Evolutionary conservation across 2,797 vertebrate genomes (phyloP), one percentile per base, ranked within the genome.

Genomic region (Meriones psammophilus): DNA sequence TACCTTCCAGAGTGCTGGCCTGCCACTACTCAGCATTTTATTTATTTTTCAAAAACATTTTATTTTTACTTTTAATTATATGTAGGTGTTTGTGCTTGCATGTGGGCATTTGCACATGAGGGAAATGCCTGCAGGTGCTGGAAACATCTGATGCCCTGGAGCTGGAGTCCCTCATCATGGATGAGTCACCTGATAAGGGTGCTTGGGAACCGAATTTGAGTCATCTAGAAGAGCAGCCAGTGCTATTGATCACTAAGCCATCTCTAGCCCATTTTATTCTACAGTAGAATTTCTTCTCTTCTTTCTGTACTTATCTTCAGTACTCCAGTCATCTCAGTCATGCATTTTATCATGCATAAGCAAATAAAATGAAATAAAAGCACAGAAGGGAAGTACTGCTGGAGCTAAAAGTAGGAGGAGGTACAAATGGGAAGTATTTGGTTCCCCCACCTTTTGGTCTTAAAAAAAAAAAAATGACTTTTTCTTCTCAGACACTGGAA

Each of bases 301-400:
- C 76, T 81, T 46, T 93, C 89, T 86, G 8, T 3, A 79, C 28
- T 94, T 79, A 8, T 8, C 10, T 83, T 28, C 71, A 62, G 10
- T 36, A 81, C 46, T 92, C 39, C 14, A 88, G 39, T 26, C 30
- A 73, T 84, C 46, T 92, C 36, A 92, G 80, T 91, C 36, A 42
- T 91, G 68, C 46, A 10, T 86, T 56, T 96, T 28, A 30, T 93
- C 74, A 92, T 56, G 91, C 50, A 50, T 81, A 88, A 56, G 24
- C 9, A 13, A 87, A 36, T 14, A 69, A 50, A 69, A 42, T 17
- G 18, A 26, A 83, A 5, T 56, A 5, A 42, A 69, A 54, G 26
- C 10, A 1, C 39, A 33, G 62, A 46, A 42, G 5, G 42, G 46
- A 83, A 74, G 54, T 10, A 5, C 20, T 79, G 42, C 36, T 81